Evolutionary conservation across 1,140 invertebrate species (phyloP).

Genomic region (Adoxophyes honmai): DNA sequence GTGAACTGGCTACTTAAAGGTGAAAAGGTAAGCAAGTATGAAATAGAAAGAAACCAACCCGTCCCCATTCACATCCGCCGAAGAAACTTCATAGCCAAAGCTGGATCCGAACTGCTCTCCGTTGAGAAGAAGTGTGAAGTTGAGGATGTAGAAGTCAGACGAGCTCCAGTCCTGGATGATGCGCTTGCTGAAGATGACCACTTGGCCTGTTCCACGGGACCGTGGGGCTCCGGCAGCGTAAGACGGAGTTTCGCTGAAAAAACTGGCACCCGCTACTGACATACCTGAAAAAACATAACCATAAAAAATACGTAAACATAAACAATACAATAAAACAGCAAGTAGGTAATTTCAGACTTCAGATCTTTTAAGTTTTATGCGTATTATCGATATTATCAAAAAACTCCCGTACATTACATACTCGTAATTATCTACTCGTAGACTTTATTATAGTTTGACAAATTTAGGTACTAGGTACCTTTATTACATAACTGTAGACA

Average conservation of each 20-base stretch:
- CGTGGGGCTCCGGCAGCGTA: conserved; percentile 93
- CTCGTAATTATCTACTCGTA: too few species aligned
- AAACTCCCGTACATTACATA: too few species aligned
- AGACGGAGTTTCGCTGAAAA: conserved; percentile 81
- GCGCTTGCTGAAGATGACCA: conserved; percentile 86
- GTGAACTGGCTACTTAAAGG: too few species aligned
- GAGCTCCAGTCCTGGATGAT: conserved; percentile 68
- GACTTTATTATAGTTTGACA: too few species aligned
- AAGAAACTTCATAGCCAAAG: conserved; percentile 92
- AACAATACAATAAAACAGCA: neutral
- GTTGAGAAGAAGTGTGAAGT: conserved; percentile 81
- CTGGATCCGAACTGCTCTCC: conserved; percentile 93
- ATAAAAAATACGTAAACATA: neutral
- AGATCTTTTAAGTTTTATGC: too few species aligned
- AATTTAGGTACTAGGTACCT: too few species aligned
- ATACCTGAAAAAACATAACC: conserved; percentile 81
- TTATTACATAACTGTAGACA: too few species aligned
- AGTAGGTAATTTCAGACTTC: too few species aligned
- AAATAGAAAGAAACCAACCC: conserved; percentile 80
- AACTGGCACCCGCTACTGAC: conserved; percentile 90
- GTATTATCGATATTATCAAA: too few species aligned
- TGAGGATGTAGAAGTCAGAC: conserved; percentile 78
- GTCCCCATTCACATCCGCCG: conserved; percentile 92
- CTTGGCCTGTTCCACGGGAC: conserved; percentile 90
- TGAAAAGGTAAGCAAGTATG: too few species aligned